Evolutionary conservation across 1,140 invertebrate species (phyloP), one percentile per base, ranked within the genome.

Genomic region (Aporrectodea caliginosa): DNA sequence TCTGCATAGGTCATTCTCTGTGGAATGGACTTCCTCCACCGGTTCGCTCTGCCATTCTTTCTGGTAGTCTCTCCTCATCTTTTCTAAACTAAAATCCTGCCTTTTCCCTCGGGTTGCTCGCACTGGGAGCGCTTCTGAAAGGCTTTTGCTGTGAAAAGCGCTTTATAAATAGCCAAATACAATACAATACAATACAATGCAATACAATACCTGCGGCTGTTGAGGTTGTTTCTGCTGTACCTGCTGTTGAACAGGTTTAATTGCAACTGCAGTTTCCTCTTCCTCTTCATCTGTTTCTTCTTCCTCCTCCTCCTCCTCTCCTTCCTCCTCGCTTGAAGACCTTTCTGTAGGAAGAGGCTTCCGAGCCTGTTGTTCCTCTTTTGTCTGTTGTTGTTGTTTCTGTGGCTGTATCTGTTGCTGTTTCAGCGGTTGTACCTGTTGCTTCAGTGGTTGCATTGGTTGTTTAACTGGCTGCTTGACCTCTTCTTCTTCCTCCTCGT

Each of bases 281-380:
- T 76, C 73, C 1, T 71, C 69, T 30, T 31, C 32, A 30, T 71
- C 69, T 71, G 29, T 31, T 31, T 71, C 69, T 2, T 31, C 32
- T 14, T 71, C 69, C 43, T 75, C 74, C 35, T 75, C 74, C 34
- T 75, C 74, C 35, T 75, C 74, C 0, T 75, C 74, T n/a, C 35
- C 74, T 27, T 76, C 75, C n/a, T 76, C 75, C 43, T 76, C 75
- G 33, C 29, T 27, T 6, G 43, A 58, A 58, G 43, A 12, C 22
- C 43, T 58, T 22, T 58, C 6, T 12, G 43, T 6, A 58, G 43
- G 43, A 58, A 58, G 43, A 12, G 43, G 43, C 22, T 58, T 58
- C 22, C 43, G 6, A 14, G n/a, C 43, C 43, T 76, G 32, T 58
- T 76, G 32, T 14, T 30, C 31, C 29, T 76, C 75, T 43, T 32